Conservation (phyloP, 2,113 vertebrate species). For the Uria lomvia region DNA sequence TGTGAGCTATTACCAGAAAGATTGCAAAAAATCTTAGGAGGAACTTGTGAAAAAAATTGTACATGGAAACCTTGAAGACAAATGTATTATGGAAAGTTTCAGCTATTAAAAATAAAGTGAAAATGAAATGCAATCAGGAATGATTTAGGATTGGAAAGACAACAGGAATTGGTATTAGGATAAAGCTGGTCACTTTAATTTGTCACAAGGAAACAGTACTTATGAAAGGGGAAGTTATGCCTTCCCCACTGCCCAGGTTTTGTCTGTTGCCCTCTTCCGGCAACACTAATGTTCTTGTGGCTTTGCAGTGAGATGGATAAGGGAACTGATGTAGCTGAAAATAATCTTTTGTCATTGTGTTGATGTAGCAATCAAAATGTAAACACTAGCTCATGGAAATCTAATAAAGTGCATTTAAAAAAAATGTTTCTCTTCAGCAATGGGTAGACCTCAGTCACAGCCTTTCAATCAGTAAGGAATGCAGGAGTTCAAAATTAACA, state of each 20-base stretch:
- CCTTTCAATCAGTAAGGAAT: background rate
- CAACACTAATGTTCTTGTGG: background rate
- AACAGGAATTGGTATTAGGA: background rate
- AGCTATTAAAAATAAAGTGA: background rate
- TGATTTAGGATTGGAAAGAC: background rate
- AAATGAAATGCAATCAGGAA: background rate
- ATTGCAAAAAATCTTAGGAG: background rate
- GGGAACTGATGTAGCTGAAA: background rate
- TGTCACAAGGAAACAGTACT: background rate
- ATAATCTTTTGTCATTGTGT: background rate
- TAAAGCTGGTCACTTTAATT: background rate
- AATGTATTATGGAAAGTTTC: background rate
- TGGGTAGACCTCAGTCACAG: background rate
- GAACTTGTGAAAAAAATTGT: background rate
- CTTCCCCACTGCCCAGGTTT: background rate
- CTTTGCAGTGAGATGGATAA: background rate
- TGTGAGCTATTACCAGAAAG: background rate
- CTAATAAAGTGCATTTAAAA: background rate
- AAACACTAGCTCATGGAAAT: background rate
- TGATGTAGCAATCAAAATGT: background rate
- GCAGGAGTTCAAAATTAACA: background rate
- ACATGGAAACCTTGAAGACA: background rate
- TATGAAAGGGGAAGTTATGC: background rate
- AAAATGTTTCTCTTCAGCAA: background rate
- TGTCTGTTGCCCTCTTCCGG: background rate